Evolutionary conservation across 2,888 invertebrate species (phyloP).

Genomic region (Drosophila mulleri): DNA sequence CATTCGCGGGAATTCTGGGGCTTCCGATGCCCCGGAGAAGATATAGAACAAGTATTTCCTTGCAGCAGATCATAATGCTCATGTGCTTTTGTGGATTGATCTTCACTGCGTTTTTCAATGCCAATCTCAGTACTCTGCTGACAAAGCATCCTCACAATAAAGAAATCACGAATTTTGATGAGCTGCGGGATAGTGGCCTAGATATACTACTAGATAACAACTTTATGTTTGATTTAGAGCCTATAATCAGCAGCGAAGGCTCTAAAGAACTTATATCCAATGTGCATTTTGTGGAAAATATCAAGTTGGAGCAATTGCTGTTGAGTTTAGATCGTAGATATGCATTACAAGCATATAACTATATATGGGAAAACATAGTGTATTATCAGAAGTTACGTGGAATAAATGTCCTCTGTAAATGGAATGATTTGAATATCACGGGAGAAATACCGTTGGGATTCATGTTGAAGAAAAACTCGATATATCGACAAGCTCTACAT

Average conservation of each 20-base stretch:
- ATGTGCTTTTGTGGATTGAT: constrained; percentile 42
- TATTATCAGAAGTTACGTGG: constrained; percentile 4
- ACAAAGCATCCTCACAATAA: constrained; percentile 18
- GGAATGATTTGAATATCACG: neutral
- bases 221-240: neutral
- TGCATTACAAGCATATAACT: neutral
- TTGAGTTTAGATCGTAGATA: neutral
- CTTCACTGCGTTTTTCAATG: constrained; percentile 31
- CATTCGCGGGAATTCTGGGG: constrained; percentile 31
- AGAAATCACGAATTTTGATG: constrained; percentile 23
- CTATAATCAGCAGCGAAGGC: fast-evolving
- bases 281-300: neutral
- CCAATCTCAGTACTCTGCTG: constrained; percentile 40
- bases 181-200: constrained; percentile 19
- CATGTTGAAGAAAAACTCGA: constrained; percentile 7
- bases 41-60: constrained; percentile 4
- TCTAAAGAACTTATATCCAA: neutral
- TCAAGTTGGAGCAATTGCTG: fast-evolving
- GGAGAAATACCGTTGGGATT: neutral
- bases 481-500: constrained; percentile 8
- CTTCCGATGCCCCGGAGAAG: constrained; percentile 19
- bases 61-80: constrained; percentile 26
- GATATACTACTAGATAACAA: neutral
- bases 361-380: neutral
- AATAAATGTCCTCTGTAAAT: neutral